Percentiles rank a stretch among this genome's conserved stretches.
Conservation (phyloP, 2,113 vertebrate species). For the Okapia johnstoni region DNA sequence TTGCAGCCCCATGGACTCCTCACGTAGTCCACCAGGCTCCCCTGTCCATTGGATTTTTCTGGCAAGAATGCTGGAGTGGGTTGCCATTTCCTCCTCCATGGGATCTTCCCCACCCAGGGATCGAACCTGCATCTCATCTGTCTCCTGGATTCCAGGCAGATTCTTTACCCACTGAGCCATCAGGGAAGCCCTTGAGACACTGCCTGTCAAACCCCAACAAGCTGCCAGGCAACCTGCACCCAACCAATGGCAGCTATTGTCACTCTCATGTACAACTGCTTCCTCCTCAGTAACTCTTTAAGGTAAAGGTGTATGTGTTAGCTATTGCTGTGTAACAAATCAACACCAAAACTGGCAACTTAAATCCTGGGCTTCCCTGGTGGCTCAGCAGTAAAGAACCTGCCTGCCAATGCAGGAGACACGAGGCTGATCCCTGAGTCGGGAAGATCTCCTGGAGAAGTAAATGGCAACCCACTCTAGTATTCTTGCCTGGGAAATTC, state of each 20-base stretch:
- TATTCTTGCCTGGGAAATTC: background rate
- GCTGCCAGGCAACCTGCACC: background rate
- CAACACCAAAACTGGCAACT: background rate
- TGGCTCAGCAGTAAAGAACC: background rate
- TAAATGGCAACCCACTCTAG: background rate
- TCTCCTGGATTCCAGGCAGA: background rate
- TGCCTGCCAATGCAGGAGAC: background rate
- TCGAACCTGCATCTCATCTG: background rate
- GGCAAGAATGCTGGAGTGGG: background rate
- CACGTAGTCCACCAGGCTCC: background rate
- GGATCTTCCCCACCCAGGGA: background rate
- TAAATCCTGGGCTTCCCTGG: background rate
- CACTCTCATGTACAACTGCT: rapidly evolving
- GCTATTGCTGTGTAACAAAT: background rate
- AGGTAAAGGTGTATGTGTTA: background rate
- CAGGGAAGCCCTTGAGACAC: background rate
- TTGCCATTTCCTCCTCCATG: background rate
- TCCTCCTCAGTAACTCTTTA: background rate
- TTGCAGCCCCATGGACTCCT: background rate
- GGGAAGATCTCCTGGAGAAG: background rate
- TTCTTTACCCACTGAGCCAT: background rate
- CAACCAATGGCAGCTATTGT: background rate
- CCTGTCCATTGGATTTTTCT: background rate
- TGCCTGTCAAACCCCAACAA: rapidly evolving
- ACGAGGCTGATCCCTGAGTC: background rate